Base-by-base conservation (phyloP, 2,113 vertebrate species). In the Pituophis catenifer region DNA sequence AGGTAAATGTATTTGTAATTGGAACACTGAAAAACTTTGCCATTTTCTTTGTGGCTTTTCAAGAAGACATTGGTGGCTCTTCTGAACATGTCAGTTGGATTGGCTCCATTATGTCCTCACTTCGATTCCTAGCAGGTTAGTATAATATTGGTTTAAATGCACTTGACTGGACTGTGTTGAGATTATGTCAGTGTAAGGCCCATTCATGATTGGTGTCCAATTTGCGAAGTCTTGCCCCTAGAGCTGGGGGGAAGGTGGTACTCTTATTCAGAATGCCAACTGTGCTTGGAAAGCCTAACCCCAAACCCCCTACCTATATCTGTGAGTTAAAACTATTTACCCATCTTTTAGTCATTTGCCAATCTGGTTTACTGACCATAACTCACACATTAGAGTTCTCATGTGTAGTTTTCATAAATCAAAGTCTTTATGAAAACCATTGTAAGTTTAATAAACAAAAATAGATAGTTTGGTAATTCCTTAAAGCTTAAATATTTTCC, bases 21-120 rank as follows among this genome's bases (percentile, higher is more conserved):
- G 99, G 98, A 91, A 99, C 96, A 88, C 96, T 98, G 92, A 99
- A 99, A 97, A 99, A 97, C 58, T 99, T 99, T 75, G 99, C 99
- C 88, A 98, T 99, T 96, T 99, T 99, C 97, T 99, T 99, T 0
- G 98, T 99, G 97, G 98, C 98, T 19, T 98, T 99, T 96, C 98
- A 98, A 96, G 99, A 99, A 94, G 98, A 99, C 88, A 97, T 99
- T 96, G 98, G 98, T 48, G 98, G 97, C 86, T 99, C 98, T 0
- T 97, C 99, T 0, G 98, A 99, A 96, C 98, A 98, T 93, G 96
- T 98, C 97, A 98, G 98, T 94, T 99, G 99, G 99, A 99, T 99
- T 0, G 99, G 99, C 65, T 99, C 99, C 93, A 98, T 99, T 96
- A 99, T 99, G 99, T 99, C 98, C 2, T 98, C 98, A 38, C 97